Percentiles rank a stretch among this genome's conserved stretches.
phyloP scores from a whole-genome alignment of 2,797 vertebrate species.

The Acanthis flammea region DNA sequence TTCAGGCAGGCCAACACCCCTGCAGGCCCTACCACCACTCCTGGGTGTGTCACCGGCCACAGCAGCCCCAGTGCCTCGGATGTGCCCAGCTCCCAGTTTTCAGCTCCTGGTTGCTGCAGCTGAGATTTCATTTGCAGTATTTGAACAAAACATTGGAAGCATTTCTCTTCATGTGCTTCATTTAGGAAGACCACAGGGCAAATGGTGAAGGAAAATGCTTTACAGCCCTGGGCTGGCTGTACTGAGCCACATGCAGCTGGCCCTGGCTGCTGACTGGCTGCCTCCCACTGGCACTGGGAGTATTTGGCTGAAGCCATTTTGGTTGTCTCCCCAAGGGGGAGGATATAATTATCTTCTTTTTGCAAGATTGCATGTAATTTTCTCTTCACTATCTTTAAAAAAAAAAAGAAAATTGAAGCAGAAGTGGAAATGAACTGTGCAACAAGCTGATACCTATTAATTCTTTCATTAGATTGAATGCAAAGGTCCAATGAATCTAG shows the following conservation, averaged over 20 bases:
- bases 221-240: background rate
- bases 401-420: background rate
- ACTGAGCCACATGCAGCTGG: background rate
- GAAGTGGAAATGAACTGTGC: background rate
- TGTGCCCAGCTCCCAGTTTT: background rate
- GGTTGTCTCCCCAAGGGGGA: background rate
- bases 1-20: rapidly evolving
- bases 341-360: constrained; percentile 29
- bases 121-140: background rate
- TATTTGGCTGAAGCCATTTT: background rate
- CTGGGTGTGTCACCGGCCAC: rapidly evolving
- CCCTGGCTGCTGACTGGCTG: background rate
- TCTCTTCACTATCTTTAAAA: background rate
- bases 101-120: background rate
- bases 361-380: constrained; percentile 10
- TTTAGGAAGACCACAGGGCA: background rate
- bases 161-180: background rate
- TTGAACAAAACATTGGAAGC: background rate
- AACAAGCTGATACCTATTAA: constrained; percentile 1
- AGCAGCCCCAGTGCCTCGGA: rapidly evolving
- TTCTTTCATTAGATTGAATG: background rate
- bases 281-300: background rate
- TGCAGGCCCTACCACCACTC: rapidly evolving
- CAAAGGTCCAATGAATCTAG: background rate
- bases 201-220: background rate